Base-by-base conservation (phyloP, 2,113 vertebrate genomes). In the Phoxinus phoxinus region DNA sequence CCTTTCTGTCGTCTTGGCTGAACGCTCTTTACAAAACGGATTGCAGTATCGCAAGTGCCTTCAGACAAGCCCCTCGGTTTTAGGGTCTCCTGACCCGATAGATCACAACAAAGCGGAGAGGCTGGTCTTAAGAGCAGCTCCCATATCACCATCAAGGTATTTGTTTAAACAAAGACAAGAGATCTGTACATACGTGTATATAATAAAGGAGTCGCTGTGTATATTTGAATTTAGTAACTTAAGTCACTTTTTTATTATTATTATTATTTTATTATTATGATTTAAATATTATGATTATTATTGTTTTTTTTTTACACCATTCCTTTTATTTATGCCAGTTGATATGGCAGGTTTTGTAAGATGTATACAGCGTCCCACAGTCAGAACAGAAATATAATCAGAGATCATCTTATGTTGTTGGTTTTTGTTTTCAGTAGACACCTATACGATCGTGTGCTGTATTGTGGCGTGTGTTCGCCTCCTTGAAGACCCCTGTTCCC, bases 221-320 rank as follows among this genome's bases (percentile, higher is more conserved):
- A 98, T 98, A 99, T 99, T 98, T 98, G 97, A 98, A 93, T 96
- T 98, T 96, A 97, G 96, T 97, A 97, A 98, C 95, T 96, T 97
- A 97, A 95, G 95, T 96, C 94, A 95, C 92, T 96, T 94, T 96
- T 96, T 95, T 93, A 77, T 93, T 35, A 35, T 89, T 91, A 90
- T 90, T 89, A 86, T 91, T 90, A 15, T 75, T 25, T 74, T 44
- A 80, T 90, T 91, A 84, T 76, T 82, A 59, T 81, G 41, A 74
- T 84, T 80, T 46, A 79, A 79, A 61, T 81, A 30, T 51, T 51
- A 48, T 85, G 35, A 53, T 83, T 53, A 27, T 83, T 69, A 73
- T 85, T 85, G 93, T 89, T 93, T 94, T 92, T 82, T 94, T 94
- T 93, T 92, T 93, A 95, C 87, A 95, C 95, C 96, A 96, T 96